Evolutionary conservation across 2,888 invertebrate species (phyloP).

Genomic region (Lutraria lutraria): DNA sequence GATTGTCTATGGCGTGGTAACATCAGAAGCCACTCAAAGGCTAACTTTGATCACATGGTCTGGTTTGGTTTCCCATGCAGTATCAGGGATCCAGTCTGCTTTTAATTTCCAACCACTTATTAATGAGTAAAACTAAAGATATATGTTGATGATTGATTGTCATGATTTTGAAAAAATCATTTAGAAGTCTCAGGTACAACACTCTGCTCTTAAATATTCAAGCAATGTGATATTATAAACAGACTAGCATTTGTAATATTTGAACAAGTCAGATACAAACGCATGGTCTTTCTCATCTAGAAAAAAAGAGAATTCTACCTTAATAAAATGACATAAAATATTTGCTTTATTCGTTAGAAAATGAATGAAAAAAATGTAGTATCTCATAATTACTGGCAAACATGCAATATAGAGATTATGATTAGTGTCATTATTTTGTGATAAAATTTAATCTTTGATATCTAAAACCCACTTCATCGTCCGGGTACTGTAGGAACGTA

Average conservation of each 20-base stretch:
- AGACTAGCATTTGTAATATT: constrained; percentile 15
- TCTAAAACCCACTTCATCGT: constrained; percentile 35
- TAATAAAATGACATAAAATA: constrained; percentile 50
- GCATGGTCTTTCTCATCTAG: neutral
- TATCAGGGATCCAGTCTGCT: no score
- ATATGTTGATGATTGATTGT: neutral
- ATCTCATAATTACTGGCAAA: constrained; percentile 56
- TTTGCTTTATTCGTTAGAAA: constrained; percentile 40
- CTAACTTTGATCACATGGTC: no score
- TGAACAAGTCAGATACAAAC: neutral
- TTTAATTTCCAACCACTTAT: neutral
- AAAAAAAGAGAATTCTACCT: constrained; percentile 19
- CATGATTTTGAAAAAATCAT: neutral
- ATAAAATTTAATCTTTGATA: constrained; percentile 47
- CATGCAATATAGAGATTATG: constrained; percentile 64
- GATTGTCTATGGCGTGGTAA: no score
- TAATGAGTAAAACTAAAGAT: no score
- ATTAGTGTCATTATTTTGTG: constrained; percentile 42
- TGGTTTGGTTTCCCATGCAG: no score
- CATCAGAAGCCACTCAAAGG: no score
- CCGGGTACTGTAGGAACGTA: neutral
- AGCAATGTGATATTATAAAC: constrained; percentile 10
- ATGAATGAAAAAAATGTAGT: constrained; percentile 38
- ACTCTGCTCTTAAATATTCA: neutral
- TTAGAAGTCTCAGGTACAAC: neutral